These are phyloP conservation scores for Dendrolimus kikuchii DNA, from an alignment of 1,140 invertebrate species.

Conservation along the genomic window DNA sequence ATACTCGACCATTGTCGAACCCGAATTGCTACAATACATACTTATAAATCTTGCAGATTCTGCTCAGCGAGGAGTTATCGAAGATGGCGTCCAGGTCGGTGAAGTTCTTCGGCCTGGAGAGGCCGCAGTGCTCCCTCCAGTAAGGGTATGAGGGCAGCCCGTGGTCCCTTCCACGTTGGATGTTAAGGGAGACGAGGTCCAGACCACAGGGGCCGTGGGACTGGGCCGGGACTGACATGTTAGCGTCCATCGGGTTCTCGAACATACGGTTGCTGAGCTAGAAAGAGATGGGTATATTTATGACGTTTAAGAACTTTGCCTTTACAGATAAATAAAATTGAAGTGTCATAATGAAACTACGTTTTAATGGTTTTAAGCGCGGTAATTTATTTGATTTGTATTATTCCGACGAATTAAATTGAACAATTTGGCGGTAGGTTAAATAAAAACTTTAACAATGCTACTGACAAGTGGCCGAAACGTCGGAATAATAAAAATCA, in stretches of 20 bases:
- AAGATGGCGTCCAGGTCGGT: constrained; percentile 80
- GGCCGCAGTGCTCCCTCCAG: constrained; percentile 83
- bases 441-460: too few relatives aligned
- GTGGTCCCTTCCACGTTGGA: constrained; percentile 91
- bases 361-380: too few relatives aligned
- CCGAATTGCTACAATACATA: constrained; percentile 32
- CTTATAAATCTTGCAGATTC: constrained; percentile 79
- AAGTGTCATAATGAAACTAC: too few relatives aligned
- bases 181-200: constrained; percentile 89
- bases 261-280: constrained; percentile 85
- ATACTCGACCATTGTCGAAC: too few relatives aligned
- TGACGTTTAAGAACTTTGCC: too few relatives aligned
- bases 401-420: too few relatives aligned
- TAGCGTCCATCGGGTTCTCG: constrained; percentile 64
- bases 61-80: constrained; percentile 74
- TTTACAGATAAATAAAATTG: too few relatives aligned
- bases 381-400: too few relatives aligned
- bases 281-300: constrained; percentile 23
- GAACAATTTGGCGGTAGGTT: too few relatives aligned
- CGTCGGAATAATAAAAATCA: too few relatives aligned
- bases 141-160: constrained; percentile 86
- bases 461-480: too few relatives aligned
- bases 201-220: constrained; percentile 76
- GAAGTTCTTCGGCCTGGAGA: constrained; percentile 80
- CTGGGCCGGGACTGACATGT: constrained; percentile 10